phyloP scores from a whole-genome alignment of 2,888 invertebrate genomes.

The Micoletzkya japonica region DNA sequence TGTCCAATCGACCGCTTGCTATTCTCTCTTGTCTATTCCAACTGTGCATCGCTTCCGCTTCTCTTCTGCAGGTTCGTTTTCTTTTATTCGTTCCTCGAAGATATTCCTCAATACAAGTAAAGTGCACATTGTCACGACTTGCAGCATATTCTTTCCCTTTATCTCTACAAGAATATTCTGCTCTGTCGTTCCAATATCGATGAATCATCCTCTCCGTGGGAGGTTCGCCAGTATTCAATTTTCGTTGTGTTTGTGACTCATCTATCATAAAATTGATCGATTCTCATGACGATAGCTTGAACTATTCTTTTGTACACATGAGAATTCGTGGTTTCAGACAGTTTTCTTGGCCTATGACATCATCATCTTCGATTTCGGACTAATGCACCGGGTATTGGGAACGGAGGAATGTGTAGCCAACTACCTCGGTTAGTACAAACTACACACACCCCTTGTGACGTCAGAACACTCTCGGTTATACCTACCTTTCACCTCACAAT shows the following conservation, averaged over 20 bases:
- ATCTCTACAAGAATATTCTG: constrained; percentile 21
- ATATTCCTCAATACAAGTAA: too few species aligned
- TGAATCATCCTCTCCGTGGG: constrained; percentile 2
- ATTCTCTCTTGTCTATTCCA: constrained; percentile 49
- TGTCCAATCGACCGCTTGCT: constrained; percentile 35
- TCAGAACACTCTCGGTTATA: too few species aligned
- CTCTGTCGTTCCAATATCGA: constrained; percentile 26
- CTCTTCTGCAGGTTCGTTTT: constrained; percentile 55
- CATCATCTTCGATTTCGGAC: constrained; percentile 63
- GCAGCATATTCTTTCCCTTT: constrained; percentile 20
- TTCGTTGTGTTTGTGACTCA: too few species aligned
- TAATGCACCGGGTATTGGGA: constrained; percentile 61
- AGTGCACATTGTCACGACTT: background rate
- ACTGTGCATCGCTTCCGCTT: constrained; percentile 45
- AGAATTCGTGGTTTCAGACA: constrained; percentile 6
- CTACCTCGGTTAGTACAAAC: constrained; percentile 58
- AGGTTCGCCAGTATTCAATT: too few species aligned
- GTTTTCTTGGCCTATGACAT: constrained; percentile 59
- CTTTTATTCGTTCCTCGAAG: background rate
- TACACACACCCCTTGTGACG: constrained; percentile 44
- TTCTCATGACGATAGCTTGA: too few species aligned
- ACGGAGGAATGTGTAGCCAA: constrained; percentile 63
- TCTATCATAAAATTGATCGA: too few species aligned
- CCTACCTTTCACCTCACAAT: too few species aligned
- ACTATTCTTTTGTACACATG: too few species aligned